These are phyloP conservation scores for Sitobion miscanthi DNA, from an alignment of 1,140 invertebrate species.

Conservation along the genomic window DNA sequence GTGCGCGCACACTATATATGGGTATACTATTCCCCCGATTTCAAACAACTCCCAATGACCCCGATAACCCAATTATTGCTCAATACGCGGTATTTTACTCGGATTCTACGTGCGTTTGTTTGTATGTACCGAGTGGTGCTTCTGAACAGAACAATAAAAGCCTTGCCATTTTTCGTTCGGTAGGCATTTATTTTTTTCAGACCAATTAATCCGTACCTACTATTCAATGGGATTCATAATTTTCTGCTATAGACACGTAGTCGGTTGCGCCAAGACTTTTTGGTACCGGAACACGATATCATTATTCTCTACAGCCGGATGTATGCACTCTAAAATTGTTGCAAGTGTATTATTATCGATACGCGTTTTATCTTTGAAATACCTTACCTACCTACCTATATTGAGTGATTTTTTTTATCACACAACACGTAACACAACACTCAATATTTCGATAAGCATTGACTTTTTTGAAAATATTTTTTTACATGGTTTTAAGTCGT, in stretches of 20 bases:
- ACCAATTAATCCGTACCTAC: not conserved
- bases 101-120: constrained; percentile 9
- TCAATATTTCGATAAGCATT: too few species aligned
- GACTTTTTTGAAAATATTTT: too few species aligned
- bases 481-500: too few species aligned
- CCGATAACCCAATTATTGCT: constrained; percentile 41
- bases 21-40: not conserved
- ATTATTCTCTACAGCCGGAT: constrained; percentile 1
- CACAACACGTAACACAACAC: too few species aligned
- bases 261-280: not conserved
- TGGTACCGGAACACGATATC: not conserved
- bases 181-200: not conserved
- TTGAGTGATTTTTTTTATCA: too few species aligned
- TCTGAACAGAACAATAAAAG: not conserved
- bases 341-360: not conserved
- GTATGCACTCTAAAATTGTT: not conserved
- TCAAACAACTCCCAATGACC: constrained; percentile 33
- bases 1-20: not conserved
- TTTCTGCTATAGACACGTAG: not conserved
- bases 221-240: not conserved
- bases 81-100: constrained; percentile 4
- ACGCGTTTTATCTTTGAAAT: constrained; percentile 10
- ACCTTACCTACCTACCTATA: not conserved
- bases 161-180: not conserved
- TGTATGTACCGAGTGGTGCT: constrained; percentile 6